Evolutionary conservation across 2,113 vertebrate species (phyloP).

Genomic region (Myanophis thanlyinensis): DNA sequence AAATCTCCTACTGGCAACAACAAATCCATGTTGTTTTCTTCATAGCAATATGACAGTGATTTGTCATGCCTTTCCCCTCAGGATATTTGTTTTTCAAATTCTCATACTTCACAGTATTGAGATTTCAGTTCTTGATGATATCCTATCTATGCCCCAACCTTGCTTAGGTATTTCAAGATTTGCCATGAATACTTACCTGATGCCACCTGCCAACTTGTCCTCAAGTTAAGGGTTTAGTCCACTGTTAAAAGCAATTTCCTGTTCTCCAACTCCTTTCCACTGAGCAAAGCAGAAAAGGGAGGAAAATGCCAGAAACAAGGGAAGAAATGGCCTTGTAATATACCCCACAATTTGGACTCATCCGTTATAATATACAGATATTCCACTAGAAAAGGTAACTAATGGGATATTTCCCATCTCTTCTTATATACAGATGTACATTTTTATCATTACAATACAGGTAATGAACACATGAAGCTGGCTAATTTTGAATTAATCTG

Average conservation of each 20-base stretch:
- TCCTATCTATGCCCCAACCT: not conserved
- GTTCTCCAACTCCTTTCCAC: not conserved
- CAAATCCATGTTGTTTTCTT: not conserved
- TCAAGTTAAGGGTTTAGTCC: not conserved
- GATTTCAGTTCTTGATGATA: not conserved
- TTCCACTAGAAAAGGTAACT: not conserved
- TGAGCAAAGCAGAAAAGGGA: not conserved
- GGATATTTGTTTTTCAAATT: not conserved
- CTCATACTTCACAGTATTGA: not conserved
- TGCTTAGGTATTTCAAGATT: not conserved
- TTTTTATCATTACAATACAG: not conserved
- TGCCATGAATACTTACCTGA: not conserved
- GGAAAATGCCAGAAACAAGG: not conserved
- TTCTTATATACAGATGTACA: not conserved
- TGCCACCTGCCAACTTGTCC: not conserved
- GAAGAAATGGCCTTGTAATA: not conserved
- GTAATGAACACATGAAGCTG: not conserved
- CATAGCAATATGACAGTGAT: not conserved
- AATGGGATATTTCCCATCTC: not conserved
- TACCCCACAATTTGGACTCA: not conserved
- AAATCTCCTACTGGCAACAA: not conserved
- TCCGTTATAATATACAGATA: not conserved
- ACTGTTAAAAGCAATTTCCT: not conserved
- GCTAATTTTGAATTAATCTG: not conserved
- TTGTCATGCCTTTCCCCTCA: not conserved